Percentiles rank a stretch among this genome's conserved stretches.
These are phyloP conservation scores for Mimachlamys varia DNA, from an alignment of 2,888 invertebrate species.

Conservation along the genomic window DNA sequence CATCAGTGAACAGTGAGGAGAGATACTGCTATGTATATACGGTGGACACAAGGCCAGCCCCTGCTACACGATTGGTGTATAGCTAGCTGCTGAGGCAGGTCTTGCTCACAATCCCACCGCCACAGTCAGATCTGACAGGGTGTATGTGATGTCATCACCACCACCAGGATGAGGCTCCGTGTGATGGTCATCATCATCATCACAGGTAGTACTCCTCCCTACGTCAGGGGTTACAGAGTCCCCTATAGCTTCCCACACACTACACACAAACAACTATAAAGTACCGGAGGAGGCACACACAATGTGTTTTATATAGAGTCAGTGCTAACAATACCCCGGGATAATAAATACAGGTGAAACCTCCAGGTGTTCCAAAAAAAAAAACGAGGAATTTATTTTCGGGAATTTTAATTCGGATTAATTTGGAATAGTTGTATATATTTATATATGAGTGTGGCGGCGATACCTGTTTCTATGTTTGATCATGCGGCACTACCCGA, in stretches of 20 bases:
- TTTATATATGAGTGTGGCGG: not conserved
- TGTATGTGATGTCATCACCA: slow-evolving; percentile 10
- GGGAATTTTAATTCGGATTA: not conserved
- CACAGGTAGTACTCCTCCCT: slow-evolving; percentile 10
- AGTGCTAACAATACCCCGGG: not conserved
- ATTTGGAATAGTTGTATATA: slow-evolving; percentile 10
- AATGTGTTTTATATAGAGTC: not conserved
- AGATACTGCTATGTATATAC: not conserved
- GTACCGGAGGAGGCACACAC: not conserved
- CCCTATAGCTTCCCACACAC: too few relatives aligned
- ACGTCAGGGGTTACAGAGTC: not conserved
- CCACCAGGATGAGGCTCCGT: not conserved
- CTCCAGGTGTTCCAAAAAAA: slow-evolving; percentile 6
- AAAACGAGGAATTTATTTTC: not conserved
- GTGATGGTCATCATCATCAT: not conserved
- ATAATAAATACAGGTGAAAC: slow-evolving; percentile 1
- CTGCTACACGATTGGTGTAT: not conserved
- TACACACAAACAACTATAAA: not conserved
- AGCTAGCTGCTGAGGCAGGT: not conserved
- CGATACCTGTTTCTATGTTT: slow-evolving; percentile 1
- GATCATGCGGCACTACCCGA: not conserved
- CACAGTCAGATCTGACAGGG: slow-evolving; percentile 14
- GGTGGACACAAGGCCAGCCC: not conserved
- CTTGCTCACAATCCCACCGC: slow-evolving; percentile 6
- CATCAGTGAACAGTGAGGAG: not conserved